Conservation (phyloP, 2,113 vertebrate species). For the Cheirogaleus medius region DNA sequence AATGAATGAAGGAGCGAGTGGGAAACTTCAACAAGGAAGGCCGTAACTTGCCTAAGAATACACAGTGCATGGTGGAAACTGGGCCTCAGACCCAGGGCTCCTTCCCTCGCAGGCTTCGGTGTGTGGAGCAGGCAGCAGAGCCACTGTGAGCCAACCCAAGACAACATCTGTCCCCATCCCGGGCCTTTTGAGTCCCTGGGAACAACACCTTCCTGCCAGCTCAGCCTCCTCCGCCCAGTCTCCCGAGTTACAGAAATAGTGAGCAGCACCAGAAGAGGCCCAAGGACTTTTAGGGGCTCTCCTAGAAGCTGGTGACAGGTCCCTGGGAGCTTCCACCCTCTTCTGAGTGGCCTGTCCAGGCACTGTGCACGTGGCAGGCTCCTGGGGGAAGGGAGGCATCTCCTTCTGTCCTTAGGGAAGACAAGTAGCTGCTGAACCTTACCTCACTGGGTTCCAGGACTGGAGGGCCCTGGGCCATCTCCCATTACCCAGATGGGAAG, state of each 20-base stretch:
- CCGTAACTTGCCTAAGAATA: background rate
- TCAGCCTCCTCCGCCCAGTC: background rate
- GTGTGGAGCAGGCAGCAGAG: background rate
- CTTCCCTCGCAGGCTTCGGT: background rate
- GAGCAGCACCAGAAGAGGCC: background rate
- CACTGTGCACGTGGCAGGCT: fast-evolving
- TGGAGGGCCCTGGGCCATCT: background rate
- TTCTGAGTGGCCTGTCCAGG: background rate
- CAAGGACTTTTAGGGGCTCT: background rate
- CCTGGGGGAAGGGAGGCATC: fast-evolving
- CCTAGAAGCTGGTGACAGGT: background rate
- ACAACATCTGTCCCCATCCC: background rate
- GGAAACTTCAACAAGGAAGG: background rate
- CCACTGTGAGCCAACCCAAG: background rate
- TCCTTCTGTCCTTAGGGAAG: background rate
- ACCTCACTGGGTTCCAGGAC: background rate
- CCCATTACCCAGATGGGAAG: background rate
- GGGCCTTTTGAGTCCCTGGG: background rate
- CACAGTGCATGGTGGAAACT: background rate
- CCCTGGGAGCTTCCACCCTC: too few relatives aligned
- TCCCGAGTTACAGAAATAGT: background rate
- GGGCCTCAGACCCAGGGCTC: background rate
- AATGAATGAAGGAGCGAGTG: background rate
- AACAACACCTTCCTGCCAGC: background rate
- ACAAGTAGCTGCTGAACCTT: background rate